Conservation (phyloP, 2,888 invertebrate genomes). For the Belgica antarctica region DNA sequence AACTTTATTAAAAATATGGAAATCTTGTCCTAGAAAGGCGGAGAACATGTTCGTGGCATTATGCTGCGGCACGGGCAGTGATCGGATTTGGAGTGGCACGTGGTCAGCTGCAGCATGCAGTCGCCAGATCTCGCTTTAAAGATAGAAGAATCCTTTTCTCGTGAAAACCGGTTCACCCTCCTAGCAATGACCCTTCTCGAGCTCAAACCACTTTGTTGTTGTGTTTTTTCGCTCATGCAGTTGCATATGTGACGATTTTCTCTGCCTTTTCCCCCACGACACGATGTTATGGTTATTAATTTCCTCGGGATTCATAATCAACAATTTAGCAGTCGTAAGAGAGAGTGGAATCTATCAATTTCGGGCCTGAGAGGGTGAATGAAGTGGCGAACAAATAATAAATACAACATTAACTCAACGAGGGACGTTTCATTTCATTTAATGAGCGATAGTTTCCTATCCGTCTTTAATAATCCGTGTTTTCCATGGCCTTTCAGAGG, state of each 20-base stretch:
- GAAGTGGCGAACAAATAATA: slow-evolving; percentile 37
- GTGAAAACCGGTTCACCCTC: slow-evolving; percentile 39
- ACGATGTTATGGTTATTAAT: slow-evolving; percentile 37
- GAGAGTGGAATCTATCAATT: slow-evolving; percentile 8
- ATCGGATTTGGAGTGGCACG: slow-evolving; percentile 27
- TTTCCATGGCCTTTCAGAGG: background rate
- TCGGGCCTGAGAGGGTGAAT: background rate
- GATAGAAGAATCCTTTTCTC: slow-evolving; percentile 19
- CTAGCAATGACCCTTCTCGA: slow-evolving; percentile 14
- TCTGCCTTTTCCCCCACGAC: background rate
- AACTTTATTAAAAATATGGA: slow-evolving; percentile 7
- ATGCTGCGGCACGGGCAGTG: background rate
- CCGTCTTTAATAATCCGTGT: background rate
- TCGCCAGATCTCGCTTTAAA: background rate
- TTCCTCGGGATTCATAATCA: slow-evolving; percentile 32
- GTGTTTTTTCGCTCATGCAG: background rate
- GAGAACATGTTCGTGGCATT: background rate
- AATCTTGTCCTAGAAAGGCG: no score
- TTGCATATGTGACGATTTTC: slow-evolving; percentile 42
- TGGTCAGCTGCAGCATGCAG: slow-evolving; percentile 22
- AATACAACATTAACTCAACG: slow-evolving; percentile 10
- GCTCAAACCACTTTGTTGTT: slow-evolving; percentile 27
- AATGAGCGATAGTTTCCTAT: slow-evolving; percentile 18
- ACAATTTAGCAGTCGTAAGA: slow-evolving; percentile 28
- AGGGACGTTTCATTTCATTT: slow-evolving; percentile 3